Percentiles rank a stretch among this genome's conserved stretches.
Conservation (phyloP, 2,113 vertebrate genomes). For the Phylloscopus trochilus region DNA sequence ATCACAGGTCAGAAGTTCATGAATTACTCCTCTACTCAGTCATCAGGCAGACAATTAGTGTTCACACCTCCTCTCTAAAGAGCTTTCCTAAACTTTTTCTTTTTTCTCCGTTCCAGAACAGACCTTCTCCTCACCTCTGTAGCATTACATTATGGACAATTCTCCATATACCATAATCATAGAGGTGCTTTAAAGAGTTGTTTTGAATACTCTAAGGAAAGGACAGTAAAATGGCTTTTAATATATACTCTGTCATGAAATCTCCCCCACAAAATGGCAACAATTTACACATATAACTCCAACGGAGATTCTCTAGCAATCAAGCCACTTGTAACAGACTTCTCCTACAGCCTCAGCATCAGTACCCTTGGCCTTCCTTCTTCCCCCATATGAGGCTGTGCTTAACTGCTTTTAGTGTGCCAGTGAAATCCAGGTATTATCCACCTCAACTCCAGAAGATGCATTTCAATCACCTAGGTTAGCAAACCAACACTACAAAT, state of each 20-base stretch:
- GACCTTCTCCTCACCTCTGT: not conserved
- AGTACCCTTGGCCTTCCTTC: not conserved
- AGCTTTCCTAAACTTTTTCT: not conserved
- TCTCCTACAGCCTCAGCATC: not conserved
- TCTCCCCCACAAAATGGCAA: not conserved
- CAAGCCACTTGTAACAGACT: not conserved
- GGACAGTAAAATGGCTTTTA: not conserved
- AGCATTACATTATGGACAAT: not conserved
- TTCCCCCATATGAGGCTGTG: not conserved
- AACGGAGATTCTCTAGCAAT: not conserved
- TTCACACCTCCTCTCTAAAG: not conserved
- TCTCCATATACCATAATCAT: not conserved
- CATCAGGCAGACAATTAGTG: not conserved
- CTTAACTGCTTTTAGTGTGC: not conserved
- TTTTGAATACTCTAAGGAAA: not conserved
- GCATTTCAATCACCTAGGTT: not conserved
- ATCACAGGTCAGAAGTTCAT: not conserved
- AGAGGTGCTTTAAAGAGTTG: not conserved
- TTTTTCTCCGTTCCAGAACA: not conserved
- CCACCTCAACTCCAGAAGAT: not conserved
- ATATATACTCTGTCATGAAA: not conserved
- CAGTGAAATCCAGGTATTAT: not conserved
- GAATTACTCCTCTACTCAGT: not conserved
- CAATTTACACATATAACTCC: not conserved
- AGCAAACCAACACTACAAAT: not conserved